A percentile compares a stretch with the other conserved stretches of the same genome.
Evolutionary conservation across 2,888 invertebrate genomes (phyloP).

Genomic region (Lamellibrachia satsuma): DNA sequence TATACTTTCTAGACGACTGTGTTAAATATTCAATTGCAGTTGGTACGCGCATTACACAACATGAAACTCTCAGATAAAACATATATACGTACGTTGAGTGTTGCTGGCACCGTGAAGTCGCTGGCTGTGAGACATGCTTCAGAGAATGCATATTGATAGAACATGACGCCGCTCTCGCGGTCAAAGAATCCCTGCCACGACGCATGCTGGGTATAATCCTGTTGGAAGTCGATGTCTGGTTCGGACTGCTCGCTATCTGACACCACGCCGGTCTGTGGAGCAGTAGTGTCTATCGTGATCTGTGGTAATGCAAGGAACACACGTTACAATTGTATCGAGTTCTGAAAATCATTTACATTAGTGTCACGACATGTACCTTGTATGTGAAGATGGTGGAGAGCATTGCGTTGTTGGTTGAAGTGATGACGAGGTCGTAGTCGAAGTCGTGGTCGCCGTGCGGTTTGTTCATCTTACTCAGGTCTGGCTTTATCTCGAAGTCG

Average conservation of each 20-base stretch:
- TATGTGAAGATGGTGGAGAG: too few species aligned
- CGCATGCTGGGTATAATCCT: slow-evolving; percentile 37
- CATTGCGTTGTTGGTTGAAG: too few species aligned
- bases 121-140: slow-evolving; percentile 36
- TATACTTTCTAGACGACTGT: too few species aligned
- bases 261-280: slow-evolving; percentile 48
- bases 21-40: too few species aligned
- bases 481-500: background rate
- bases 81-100: background rate
- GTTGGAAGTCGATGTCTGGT: slow-evolving; percentile 49
- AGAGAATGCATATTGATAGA: slow-evolving; percentile 46
- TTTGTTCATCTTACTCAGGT: background rate
- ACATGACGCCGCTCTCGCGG: slow-evolving; percentile 48
- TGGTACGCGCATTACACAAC: too few species aligned
- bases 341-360: too few species aligned
- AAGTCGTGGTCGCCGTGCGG: too few species aligned
- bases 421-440: too few species aligned
- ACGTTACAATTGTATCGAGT: too few species aligned
- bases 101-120: background rate
- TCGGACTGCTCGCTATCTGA: slow-evolving; percentile 44
- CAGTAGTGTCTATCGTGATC: slow-evolving; percentile 51
- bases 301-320: slow-evolving; percentile 22
- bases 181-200: slow-evolving; percentile 54
- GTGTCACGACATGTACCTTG: too few species aligned
- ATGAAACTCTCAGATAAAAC: too few species aligned